Evolutionary conservation across 2,888 invertebrate species (phyloP).

Genomic region (Gisinianus flammeolus): DNA sequence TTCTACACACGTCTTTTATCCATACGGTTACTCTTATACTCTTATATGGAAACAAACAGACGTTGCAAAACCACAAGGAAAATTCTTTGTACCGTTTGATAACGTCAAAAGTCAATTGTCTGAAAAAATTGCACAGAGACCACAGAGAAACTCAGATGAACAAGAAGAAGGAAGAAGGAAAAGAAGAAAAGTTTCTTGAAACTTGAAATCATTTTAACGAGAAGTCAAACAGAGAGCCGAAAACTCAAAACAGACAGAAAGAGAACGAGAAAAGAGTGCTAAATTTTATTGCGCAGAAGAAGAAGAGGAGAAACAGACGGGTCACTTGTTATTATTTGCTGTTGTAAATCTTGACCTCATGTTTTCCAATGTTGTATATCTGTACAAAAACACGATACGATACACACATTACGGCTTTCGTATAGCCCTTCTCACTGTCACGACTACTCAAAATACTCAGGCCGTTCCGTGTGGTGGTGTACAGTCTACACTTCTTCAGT

Average conservation of each 20-base stretch:
- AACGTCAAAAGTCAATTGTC: neutral
- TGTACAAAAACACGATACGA: too few relatives aligned
- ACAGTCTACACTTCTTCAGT: too few relatives aligned
- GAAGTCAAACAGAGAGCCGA: neutral
- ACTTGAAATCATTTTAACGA: slow-evolving; percentile 15
- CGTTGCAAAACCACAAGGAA: too few relatives aligned
- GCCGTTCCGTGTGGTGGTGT: too few relatives aligned
- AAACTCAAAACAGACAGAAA: neutral
- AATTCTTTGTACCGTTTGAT: too few relatives aligned
- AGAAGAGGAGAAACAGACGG: neutral
- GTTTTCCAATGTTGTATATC: too few relatives aligned
- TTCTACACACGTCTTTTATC: too few relatives aligned
- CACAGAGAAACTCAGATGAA: neutral
- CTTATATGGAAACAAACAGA: too few relatives aligned
- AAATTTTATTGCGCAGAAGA: slow-evolving; percentile 25
- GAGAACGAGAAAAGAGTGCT: slow-evolving; percentile 1
- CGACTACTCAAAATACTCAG: too few relatives aligned
- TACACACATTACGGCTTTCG: too few relatives aligned
- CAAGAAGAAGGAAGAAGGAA: neutral
- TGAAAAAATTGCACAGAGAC: neutral
- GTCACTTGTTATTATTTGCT: slow-evolving; percentile 12
- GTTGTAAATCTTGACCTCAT: slow-evolving; percentile 17
- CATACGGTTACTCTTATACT: too few relatives aligned
- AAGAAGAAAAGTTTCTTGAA: neutral
- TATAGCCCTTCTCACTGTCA: too few relatives aligned